phyloP scores from a whole-genome alignment of 2,113 vertebrate species.

The Aplodontia rufa region DNA sequence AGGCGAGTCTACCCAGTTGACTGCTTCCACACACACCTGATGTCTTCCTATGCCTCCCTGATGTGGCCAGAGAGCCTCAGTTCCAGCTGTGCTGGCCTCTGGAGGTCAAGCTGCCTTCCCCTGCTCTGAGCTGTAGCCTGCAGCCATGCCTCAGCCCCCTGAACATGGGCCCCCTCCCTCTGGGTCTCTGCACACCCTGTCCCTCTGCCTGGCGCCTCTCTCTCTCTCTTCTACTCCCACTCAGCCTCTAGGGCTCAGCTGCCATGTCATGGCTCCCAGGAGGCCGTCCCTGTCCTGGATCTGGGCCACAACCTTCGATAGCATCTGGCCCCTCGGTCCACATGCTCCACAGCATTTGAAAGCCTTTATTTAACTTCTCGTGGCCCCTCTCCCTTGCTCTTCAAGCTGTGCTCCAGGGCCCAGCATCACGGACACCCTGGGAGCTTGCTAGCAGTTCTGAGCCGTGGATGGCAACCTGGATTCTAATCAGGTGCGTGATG shows the following conservation, averaged over 20 bases:
- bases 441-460: neutral
- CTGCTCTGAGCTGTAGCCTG: fast-evolving
- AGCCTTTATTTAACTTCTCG: neutral
- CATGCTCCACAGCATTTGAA: fast-evolving
- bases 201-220: neutral
- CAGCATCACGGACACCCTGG: fast-evolving
- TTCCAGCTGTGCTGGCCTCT: fast-evolving
- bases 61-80: fast-evolving
- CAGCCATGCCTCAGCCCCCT: fast-evolving
- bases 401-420: neutral
- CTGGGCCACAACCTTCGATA: fast-evolving
- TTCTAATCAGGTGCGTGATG: fast-evolving
- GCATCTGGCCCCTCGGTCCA: neutral
- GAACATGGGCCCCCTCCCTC: neutral
- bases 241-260: too few species aligned
- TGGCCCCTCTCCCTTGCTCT: fast-evolving
- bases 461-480: fast-evolving
- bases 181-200: neutral
- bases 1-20: neutral
- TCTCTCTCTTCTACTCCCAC: fast-evolving
- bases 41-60: neutral
- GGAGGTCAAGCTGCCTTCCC: fast-evolving
- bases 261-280: too few species aligned
- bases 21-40: fast-evolving
- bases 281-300: neutral